phyloP scores from a whole-genome alignment of 2,797 vertebrate species.

The Gallirallus australis region DNA sequence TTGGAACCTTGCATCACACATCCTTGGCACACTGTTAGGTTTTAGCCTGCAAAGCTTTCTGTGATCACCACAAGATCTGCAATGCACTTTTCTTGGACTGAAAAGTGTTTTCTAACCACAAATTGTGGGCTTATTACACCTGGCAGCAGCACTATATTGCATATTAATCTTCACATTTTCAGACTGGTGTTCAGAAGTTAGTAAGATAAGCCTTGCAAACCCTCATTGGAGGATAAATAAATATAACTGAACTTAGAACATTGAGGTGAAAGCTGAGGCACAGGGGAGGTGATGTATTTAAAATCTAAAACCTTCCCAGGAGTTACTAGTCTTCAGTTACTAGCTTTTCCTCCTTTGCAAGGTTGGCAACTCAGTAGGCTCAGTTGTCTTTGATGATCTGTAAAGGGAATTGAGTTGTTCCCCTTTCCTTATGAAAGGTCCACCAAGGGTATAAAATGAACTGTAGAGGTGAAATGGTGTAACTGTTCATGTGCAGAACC shows the following conservation, averaged over 20 bases:
- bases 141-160: not conserved
- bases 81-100: not conserved
- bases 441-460: not conserved
- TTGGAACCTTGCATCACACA: not conserved
- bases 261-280: not conserved
- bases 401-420: not conserved
- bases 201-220: not conserved
- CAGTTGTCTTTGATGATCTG: not conserved
- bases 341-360: not conserved
- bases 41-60: not conserved
- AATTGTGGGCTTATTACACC: not conserved
- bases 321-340: not conserved
- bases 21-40: not conserved
- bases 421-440: not conserved
- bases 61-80: not conserved
- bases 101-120: conserved; percentile 36
- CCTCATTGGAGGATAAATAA: not conserved
- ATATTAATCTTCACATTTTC: conserved; percentile 36
- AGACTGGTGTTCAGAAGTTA: not conserved
- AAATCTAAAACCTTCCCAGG: not conserved
- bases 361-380: not conserved
- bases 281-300: not conserved
- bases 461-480: not conserved
- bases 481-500: not conserved
- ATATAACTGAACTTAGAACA: not conserved